phyloP scores from a whole-genome alignment of 1,140 invertebrate genomes.

The Procambarus clarkii region DNA sequence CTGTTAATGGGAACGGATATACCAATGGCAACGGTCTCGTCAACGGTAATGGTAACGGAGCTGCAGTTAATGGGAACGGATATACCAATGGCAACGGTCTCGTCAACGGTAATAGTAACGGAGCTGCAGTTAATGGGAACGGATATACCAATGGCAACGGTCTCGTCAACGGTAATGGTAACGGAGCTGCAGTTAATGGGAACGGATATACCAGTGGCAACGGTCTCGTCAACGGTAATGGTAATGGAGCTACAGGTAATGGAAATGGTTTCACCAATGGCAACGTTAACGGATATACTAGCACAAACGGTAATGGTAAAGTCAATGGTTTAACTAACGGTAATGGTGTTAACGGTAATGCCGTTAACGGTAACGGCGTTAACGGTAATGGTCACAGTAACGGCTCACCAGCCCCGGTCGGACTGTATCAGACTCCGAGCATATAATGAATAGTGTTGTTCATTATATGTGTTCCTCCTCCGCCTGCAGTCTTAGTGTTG shows the following conservation, averaged over 20 bases:
- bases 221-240: background rate
- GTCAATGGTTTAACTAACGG: background rate
- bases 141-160: background rate
- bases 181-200: background rate
- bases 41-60: background rate
- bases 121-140: background rate
- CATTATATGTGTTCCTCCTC: too few relatives aligned
- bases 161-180: background rate
- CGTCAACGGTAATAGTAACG: background rate
- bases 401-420: too few relatives aligned
- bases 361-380: background rate
- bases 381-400: background rate
- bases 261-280: background rate
- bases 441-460: too few relatives aligned
- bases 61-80: background rate
- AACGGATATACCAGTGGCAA: background rate
- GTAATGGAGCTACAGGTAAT: background rate
- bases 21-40: background rate
- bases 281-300: too few relatives aligned
- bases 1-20: background rate
- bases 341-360: conserved; percentile 15
- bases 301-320: background rate
- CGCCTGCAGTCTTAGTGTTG: too few relatives aligned
- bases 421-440: too few relatives aligned
- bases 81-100: background rate